Conservation (phyloP, 2,113 vertebrate genomes). For the Sylvilagus bachmani region DNA sequence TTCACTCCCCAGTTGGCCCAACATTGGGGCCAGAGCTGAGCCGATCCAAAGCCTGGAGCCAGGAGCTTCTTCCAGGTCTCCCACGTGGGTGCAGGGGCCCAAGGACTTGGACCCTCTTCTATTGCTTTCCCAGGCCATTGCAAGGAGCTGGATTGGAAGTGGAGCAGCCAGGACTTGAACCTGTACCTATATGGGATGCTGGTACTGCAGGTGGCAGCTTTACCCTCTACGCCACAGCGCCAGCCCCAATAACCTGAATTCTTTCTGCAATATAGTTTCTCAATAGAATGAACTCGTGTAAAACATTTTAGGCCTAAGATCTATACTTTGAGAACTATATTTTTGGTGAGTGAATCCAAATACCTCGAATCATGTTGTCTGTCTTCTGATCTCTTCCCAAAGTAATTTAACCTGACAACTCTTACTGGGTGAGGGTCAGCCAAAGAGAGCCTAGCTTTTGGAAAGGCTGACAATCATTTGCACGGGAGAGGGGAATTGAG, state of each 20-base stretch:
- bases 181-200: no score
- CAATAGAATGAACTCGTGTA: neutral
- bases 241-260: neutral
- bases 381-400: constrained; percentile 9
- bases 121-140: no score
- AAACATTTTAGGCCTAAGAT: neutral
- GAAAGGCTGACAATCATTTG: neutral
- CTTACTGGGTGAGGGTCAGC: neutral
- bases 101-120: no score
- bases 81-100: no score
- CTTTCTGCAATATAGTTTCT: neutral
- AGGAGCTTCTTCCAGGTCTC: no score
- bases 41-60: no score
- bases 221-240: no score
- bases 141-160: no score
- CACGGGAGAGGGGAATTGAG: neutral
- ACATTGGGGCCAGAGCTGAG: no score
- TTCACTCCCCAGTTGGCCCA: no score
- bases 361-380: neutral
- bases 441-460: neutral
- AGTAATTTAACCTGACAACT: neutral
- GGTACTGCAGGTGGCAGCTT: no score
- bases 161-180: no score
- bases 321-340: neutral
- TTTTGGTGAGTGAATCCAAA: constrained; percentile 7